Conservation (phyloP, 2,113 vertebrate genomes). For the Nymphicus hollandicus region DNA sequence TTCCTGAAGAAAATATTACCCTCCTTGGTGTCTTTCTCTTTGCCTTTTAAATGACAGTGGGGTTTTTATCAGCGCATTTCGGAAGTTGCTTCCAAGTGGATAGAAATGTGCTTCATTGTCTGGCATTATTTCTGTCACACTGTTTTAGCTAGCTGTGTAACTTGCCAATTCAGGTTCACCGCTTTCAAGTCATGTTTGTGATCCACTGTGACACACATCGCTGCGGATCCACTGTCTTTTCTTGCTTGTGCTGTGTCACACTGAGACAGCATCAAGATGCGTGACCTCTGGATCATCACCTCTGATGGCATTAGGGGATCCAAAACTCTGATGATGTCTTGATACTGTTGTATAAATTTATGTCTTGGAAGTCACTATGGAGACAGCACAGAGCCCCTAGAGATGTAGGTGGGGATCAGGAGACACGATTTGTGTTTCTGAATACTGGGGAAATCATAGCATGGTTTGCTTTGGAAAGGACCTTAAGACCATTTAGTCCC, state of each 20-base stretch:
- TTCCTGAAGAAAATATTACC: not conserved
- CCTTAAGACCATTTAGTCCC: not conserved
- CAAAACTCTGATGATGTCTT: not conserved
- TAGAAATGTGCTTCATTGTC: not conserved
- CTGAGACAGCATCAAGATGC: not conserved
- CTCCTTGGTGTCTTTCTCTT: not conserved
- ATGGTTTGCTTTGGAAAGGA: not conserved
- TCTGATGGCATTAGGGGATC: not conserved
- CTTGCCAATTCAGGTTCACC: not conserved
- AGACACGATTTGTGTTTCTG: not conserved
- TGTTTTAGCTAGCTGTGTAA: slow-evolving; percentile 18
- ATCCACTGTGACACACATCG: not conserved
- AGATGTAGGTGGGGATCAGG: not conserved
- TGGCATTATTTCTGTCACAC: not conserved
- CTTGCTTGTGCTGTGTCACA: not conserved
- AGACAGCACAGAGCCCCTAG: not conserved
- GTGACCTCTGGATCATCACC: not conserved
- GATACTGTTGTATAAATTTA: not conserved
- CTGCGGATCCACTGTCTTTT: not conserved
- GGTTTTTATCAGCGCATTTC: not conserved
- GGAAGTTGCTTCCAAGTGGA: not conserved
- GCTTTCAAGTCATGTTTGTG: not conserved
- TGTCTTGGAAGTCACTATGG: not conserved
- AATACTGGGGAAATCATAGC: not conserved
- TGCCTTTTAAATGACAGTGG: not conserved